Base-by-base conservation (phyloP, 30 jellyfish, hydroid and myxozoan species). In the Aurelia sp. region DNA sequence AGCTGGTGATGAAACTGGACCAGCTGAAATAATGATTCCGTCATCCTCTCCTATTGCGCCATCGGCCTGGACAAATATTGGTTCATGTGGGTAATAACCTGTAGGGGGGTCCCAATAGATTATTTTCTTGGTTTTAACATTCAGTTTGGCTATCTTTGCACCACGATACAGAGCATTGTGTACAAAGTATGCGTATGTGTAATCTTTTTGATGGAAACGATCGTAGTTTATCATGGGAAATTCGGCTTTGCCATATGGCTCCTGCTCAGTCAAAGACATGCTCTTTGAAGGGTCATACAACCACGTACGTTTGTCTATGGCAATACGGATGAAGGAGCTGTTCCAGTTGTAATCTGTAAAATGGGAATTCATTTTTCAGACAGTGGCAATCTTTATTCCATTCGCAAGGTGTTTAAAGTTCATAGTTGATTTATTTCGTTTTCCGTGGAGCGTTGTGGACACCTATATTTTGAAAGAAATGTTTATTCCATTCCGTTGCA, bases 81-180 rank as follows among this genome's bases (percentile, higher is more conserved):
- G 93, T 77, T 84, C 93, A 72, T 84, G 93, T 4, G 93, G 93
- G 77, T 84, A 72, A 66, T 31, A 84, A 18, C 93, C 93, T 27
- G 51, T 12, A 17, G 93, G 93, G 3, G 93, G 93, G 57, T 21
- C 74, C 93, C 93, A 84, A 41, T 44, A 55, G 27, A 84, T 62
- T 7, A 50, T 33, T 27, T 74, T 27, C 64, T 84, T 84, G 22
- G 93, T 84, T 58, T 62, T 72, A 15, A 84, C 88, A 33, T 84
- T 84, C 88, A 84, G 51, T 67, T 84, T 84, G 5, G 74, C 82
- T 16, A 84, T 84, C 53, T 50, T 72, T 17, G 93, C 44, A 1
- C 68, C 86, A 40, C 88, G 74, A 59, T 72, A 84, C 7, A 84
- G 60, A 8, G 93, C 82, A 63, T 84, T 84, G 58, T 64, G 76